Conservation (phyloP, 2,113 vertebrate genomes). For the Castor canadensis region DNA sequence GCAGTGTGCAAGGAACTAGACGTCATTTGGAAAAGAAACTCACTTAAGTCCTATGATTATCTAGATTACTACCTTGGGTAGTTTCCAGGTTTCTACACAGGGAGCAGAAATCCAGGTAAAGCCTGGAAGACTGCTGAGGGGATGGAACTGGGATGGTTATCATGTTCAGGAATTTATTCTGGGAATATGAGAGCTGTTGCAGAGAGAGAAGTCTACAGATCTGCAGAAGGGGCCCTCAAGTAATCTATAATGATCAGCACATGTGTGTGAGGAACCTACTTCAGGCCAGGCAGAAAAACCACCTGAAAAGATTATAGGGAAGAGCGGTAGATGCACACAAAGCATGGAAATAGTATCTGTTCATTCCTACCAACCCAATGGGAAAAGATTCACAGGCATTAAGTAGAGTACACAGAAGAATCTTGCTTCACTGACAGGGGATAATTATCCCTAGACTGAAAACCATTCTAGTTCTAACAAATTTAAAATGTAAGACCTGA, state of each 20-base stretch:
- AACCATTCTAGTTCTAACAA: background rate
- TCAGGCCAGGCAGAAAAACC: background rate
- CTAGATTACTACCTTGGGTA: background rate
- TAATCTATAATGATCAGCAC: background rate
- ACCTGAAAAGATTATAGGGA: background rate
- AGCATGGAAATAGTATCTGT: background rate
- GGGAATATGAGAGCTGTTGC: background rate
- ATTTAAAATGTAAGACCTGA: slow-evolving; percentile 12
- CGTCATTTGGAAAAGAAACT: background rate
- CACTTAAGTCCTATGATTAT: background rate
- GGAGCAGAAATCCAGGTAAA: background rate
- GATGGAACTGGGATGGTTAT: background rate
- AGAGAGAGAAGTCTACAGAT: background rate
- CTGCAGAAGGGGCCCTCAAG: background rate
- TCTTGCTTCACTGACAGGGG: background rate
- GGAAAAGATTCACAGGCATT: background rate
- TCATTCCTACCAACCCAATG: background rate
- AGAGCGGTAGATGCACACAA: background rate
- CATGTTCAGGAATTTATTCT: background rate
- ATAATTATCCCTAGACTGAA: background rate
- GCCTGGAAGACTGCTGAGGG: background rate
- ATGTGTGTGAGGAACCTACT: background rate
- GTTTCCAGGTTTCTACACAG: background rate
- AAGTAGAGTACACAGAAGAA: background rate
- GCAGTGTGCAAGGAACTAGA: background rate